Percentiles rank a stretch among this genome's conserved stretches.
Evolutionary conservation across 2,888 invertebrate genomes (phyloP).

Genomic region (Perizoma flavofasciatum): DNA sequence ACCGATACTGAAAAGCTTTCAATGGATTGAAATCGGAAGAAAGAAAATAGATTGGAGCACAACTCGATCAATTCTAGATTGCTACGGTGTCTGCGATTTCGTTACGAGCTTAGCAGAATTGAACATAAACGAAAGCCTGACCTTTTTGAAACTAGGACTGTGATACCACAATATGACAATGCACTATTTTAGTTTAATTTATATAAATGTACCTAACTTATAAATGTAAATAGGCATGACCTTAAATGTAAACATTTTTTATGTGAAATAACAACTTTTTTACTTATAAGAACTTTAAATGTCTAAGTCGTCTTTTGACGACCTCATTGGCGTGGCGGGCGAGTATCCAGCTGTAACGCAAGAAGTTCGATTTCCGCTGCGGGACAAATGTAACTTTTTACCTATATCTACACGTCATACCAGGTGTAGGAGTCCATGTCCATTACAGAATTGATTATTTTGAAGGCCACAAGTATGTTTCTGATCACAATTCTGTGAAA

Average conservation of each 20-base stretch:
- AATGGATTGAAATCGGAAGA: constrained; percentile 10
- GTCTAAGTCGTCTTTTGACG: too few species aligned
- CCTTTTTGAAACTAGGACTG: constrained; percentile 56
- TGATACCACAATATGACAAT: constrained; percentile 70
- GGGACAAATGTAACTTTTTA: too few species aligned
- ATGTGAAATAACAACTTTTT: not conserved
- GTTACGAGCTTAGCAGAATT: constrained; percentile 26
- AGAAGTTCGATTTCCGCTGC: too few species aligned
- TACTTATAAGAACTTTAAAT: too few species aligned
- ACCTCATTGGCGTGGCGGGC: too few species aligned
- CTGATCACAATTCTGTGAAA: too few species aligned
- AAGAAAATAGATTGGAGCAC: constrained; percentile 18
- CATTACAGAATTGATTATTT: too few species aligned
- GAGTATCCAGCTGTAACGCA: too few species aligned
- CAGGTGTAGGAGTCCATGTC: too few species aligned
- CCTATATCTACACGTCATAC: too few species aligned
- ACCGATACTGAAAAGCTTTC: constrained; percentile 10
- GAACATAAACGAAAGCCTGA: constrained; percentile 33
- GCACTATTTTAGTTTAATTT: constrained; percentile 66
- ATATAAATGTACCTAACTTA: constrained; percentile 52
- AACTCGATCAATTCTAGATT: constrained; percentile 17
- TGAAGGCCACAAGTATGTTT: too few species aligned
- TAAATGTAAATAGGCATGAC: constrained; percentile 69
- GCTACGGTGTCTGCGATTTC: constrained; percentile 26
- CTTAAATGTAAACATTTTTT: constrained; percentile 53